Conservation (phyloP, 2,797 vertebrate genomes). For the Moxostoma hubbsi region DNA sequence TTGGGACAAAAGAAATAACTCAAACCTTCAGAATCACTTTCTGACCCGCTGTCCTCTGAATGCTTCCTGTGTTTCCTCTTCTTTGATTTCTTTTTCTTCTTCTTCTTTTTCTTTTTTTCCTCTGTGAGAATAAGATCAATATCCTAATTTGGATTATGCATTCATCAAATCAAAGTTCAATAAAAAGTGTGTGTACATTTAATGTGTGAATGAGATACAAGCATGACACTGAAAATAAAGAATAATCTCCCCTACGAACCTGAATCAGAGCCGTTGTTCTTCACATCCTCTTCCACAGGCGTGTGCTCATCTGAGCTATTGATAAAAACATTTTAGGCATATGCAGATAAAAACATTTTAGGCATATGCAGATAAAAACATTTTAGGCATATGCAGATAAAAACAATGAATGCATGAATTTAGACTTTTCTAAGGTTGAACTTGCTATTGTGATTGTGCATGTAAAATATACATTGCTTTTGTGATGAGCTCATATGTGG, state of each 20-base stretch:
- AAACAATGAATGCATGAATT: background rate
- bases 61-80: conserved; percentile 88
- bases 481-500: no score
- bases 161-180: background rate
- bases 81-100: conserved; percentile 87
- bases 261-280: conserved; percentile 87
- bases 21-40: conserved; percentile 81
- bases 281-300: conserved; percentile 89
- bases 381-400: no score
- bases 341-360: no score
- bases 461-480: background rate
- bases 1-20: background rate
- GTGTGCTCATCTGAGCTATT: conserved; percentile 94
- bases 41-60: conserved; percentile 84
- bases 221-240: background rate
- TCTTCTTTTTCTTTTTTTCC: conserved; percentile 85
- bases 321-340: background rate
- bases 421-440: background rate
- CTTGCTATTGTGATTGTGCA: background rate
- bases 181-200: no score
- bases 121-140: conserved; percentile 68
- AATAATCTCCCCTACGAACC: conserved; percentile 86
- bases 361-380: background rate
- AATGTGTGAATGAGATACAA: background rate
- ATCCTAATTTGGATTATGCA: background rate